Base-by-base conservation (phyloP, 2,113 vertebrate species). In the Campylomormyrus tamandua region DNA sequence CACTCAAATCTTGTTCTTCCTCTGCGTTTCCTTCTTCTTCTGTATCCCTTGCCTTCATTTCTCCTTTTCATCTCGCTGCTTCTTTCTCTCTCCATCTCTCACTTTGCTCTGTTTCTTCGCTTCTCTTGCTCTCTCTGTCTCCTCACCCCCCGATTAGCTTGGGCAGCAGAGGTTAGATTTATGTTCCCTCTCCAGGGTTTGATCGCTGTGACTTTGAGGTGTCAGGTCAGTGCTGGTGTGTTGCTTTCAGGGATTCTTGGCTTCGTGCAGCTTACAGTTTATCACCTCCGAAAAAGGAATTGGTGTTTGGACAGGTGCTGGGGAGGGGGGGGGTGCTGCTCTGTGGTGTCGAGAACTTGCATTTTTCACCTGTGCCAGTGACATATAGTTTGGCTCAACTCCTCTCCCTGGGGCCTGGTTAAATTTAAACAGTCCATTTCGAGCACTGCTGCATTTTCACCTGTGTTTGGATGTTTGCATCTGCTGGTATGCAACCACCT, bases 181-280 rank as follows among this genome's bases (percentile, higher is more conserved):
- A 90, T 90, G 74, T 62, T 15, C 42, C 74, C 74, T 48, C 87
- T 48, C 48, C 58, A 45, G 70, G 87, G 35, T 90, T 88, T 77
- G 87, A 90, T 90, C 56, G 74, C 90, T 49, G 49, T 62, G 90
- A 90, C 87, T 90, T 83, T 90, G 87, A 87, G 56, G 50, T 88
- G 90, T 88, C 90, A 88, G 90, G 88, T 90, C 87, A 90, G 56
- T 88, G 87, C 74, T 88, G 74, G 90, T 39, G 35, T 83, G 42
- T 87, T 88, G 90, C 70, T 90, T 84, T 88, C 90, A 80, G 87
- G 27, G 87, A 46, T 86, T 56, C 83, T 52, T 49, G 52, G 62
- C 46, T 70, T 49, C 52, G 3, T 31, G 35, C 42, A 48, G 53
- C 15, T 48, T 52, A 70, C 48, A 85, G 48, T 88, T 89, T 80